Percentiles rank a stretch among this genome's conserved stretches.
phyloP scores from a whole-genome alignment of 2,113 vertebrate species.

The Nibea coibor region DNA sequence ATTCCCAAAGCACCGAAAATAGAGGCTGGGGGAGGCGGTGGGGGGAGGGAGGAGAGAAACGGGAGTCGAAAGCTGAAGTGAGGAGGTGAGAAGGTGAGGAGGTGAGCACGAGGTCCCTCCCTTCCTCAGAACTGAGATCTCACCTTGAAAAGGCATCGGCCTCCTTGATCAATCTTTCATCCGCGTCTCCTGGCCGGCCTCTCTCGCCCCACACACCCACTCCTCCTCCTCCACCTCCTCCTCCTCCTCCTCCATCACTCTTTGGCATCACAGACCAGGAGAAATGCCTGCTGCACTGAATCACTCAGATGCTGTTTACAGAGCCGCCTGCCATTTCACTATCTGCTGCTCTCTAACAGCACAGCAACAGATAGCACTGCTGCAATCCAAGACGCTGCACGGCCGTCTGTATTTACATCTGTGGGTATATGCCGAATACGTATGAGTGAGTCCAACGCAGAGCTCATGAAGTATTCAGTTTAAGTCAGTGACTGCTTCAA shows the following conservation, averaged over 20 bases:
- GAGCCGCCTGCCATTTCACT: slow-evolving; percentile 54
- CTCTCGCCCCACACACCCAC: slow-evolving; percentile 18
- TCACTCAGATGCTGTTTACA: slow-evolving; percentile 64
- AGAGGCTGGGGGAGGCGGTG: too few species aligned
- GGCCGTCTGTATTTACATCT: neutral
- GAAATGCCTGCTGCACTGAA: slow-evolving; percentile 50
- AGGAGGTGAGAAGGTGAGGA: slow-evolving; percentile 40
- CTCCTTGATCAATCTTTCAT: slow-evolving; percentile 75
- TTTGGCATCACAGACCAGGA: slow-evolving; percentile 43
- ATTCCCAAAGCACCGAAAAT: neutral
- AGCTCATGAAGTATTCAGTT: slow-evolving; percentile 45
- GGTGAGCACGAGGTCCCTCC: slow-evolving; percentile 52
- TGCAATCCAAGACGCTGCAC: neutral
- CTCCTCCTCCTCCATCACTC: slow-evolving; percentile 21
- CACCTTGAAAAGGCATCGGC: slow-evolving; percentile 71
- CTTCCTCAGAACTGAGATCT: slow-evolving; percentile 61
- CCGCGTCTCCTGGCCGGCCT: slow-evolving; percentile 39
- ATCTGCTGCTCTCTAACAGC: slow-evolving; percentile 52
- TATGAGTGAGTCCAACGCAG: neutral
- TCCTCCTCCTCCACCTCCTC: neutral
- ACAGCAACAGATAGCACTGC: slow-evolving; percentile 49
- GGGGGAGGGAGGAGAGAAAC: too few species aligned
- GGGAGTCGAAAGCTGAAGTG: neutral
- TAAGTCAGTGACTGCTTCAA: slow-evolving; percentile 4
- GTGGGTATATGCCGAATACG: neutral